phyloP scores from a whole-genome alignment of 2,113 vertebrate species.

The Sterrhoptilus dennistouni region DNA sequence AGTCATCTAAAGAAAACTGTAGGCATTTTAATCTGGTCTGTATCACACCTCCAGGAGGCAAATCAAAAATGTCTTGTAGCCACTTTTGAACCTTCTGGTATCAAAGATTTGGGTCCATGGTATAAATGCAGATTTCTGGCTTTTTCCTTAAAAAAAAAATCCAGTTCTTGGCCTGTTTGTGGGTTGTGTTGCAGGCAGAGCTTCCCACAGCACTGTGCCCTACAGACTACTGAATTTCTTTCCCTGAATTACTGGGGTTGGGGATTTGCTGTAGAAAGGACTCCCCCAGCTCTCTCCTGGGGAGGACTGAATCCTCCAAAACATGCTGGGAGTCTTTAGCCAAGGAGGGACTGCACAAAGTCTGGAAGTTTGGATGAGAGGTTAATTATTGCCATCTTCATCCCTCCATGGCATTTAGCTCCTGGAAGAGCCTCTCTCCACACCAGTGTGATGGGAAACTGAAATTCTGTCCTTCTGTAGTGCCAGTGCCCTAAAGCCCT shows the following conservation, averaged over 20 bases:
- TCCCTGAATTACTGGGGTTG: background rate
- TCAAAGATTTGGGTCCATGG: background rate
- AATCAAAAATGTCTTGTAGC: background rate
- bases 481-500: background rate
- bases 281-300: too few species aligned
- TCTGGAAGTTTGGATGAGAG: background rate
- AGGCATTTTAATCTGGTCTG: background rate
- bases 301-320: too few species aligned
- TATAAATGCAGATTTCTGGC: background rate
- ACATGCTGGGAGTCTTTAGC: background rate
- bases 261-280: background rate
- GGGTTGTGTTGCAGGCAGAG: background rate
- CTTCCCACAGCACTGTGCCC: background rate
- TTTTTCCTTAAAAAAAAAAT: background rate
- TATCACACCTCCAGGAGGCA: background rate
- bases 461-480: background rate
- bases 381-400: background rate
- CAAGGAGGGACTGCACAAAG: background rate
- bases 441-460: background rate
- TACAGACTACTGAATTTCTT: background rate
- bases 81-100: background rate
- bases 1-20: background rate
- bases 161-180: background rate
- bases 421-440: background rate
- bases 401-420: rapidly evolving